Evolutionary conservation across 2,113 vertebrate genomes (phyloP), one percentile per base, ranked within the genome.

Genomic region (Choloepus hoffmanni): DNA sequence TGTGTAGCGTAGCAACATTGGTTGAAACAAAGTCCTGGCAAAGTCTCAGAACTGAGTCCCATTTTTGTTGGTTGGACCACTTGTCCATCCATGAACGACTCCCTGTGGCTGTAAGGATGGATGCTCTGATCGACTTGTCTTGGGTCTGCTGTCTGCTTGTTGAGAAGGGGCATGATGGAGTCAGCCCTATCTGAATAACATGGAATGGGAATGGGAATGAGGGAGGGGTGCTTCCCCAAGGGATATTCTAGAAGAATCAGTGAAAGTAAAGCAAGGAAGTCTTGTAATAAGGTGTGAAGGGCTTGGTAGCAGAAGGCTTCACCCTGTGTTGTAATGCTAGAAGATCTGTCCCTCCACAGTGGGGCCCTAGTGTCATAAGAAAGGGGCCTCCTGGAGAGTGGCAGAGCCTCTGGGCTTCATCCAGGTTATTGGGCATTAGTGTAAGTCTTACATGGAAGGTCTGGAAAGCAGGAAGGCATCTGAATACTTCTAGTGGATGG

Each of bases 21-120:
- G 14, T 53, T 87, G 85, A 85, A 89, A 85, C 62, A 87, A 90
- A 79, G 78, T 72, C 62, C 63, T 72, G 72, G 48, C 36, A 30
- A 70, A 65, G 3, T 73, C 50, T 28, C 21, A 67, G 76, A 55
- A 43, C 33, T 14, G 21, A 90, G 67, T 88, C 70, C 87, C 36
- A 33, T 28, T 65, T 43, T 45, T 77, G 63, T 87, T 0, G 10
- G 10, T 11, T 33, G 89, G 78, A 83, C n/a, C 5, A 21, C 45
- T 40, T 55, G 55, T 33, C 70, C 24, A 3, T 21, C 5, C 2
- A 28, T 4, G 23, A 85, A n/a, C 58, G 30, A 28, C 3, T 50
- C 55, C 21, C 5, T 16, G 5, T 26, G 19, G 53, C 16, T 6
- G 9, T 11, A 33, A 48, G 33, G 53, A 58, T 43, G 70, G 36